Conservation (phyloP, 2,888 invertebrate genomes). For the Molorchus minor region DNA sequence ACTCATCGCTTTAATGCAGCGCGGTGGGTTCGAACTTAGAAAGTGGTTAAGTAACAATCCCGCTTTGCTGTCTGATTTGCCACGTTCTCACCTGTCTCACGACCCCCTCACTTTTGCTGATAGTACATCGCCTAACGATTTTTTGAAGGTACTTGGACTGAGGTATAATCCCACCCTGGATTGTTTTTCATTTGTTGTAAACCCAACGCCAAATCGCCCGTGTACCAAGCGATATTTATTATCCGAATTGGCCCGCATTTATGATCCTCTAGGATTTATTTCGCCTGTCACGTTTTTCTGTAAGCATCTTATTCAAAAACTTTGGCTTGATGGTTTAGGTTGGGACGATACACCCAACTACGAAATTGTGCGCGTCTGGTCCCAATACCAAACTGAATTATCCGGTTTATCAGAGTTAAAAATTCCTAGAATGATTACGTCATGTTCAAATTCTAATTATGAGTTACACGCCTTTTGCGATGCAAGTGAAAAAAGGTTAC, state of each 20-base stretch:
- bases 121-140: too few species aligned
- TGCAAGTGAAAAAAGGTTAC: neutral
- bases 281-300: neutral
- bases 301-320: constrained; percentile 2
- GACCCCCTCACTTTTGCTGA: too few species aligned
- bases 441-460: neutral
- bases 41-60: too few species aligned
- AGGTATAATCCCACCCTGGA: neutral
- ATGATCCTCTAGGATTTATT: neutral
- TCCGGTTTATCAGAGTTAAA: neutral
- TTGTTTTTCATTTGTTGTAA: neutral
- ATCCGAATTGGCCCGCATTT: neutral
- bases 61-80: too few species aligned
- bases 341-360: too few species aligned
- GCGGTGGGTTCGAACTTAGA: too few species aligned
- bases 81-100: too few species aligned
- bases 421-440: neutral
- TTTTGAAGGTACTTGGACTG: neutral
- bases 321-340: neutral
- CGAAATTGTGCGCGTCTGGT: too few species aligned
- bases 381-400: neutral
- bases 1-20: too few species aligned
- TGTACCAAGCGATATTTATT: constrained; percentile 6
- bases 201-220: too few species aligned
- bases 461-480: neutral